A percentile compares a stretch with the other conserved stretches of the same genome.
phyloP scores from a whole-genome alignment of 2,888 invertebrate species.

The Dryobotodes eremita region DNA sequence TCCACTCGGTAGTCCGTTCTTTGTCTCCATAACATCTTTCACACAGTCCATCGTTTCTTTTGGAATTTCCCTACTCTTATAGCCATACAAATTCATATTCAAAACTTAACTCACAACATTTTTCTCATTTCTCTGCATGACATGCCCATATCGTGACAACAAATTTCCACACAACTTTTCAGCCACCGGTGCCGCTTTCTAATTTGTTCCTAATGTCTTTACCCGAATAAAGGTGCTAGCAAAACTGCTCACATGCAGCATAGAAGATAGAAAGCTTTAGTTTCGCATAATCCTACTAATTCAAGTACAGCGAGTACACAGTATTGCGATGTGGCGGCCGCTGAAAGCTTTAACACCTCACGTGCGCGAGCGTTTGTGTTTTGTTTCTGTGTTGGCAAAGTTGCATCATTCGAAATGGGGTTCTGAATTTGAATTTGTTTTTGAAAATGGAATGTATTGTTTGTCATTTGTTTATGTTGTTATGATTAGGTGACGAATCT shows the following conservation, averaged over 20 bases:
- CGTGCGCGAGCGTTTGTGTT: constrained; percentile 41
- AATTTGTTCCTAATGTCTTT: background rate
- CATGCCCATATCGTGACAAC: background rate
- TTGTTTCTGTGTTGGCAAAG: constrained; percentile 15
- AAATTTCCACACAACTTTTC: background rate
- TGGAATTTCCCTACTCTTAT: no score
- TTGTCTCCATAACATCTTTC: background rate
- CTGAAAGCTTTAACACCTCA: constrained; percentile 51
- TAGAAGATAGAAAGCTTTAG: background rate
- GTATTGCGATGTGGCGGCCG: constrained; percentile 35
- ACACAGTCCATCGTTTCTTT: background rate
- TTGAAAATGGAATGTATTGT: background rate
- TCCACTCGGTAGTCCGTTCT: background rate
- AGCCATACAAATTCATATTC: background rate
- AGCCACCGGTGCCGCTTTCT: background rate
- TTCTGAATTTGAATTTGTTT: constrained; percentile 14
- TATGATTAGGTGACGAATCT: background rate
- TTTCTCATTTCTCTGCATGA: background rate
- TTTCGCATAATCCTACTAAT: constrained; percentile 24
- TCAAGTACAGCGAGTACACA: constrained; percentile 15
- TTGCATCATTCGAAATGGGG: constrained; percentile 26
- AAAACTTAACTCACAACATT: background rate
- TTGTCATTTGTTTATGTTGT: background rate
- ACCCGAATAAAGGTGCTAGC: background rate
- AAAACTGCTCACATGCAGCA: background rate